phyloP scores from a whole-genome alignment of 2,888 invertebrate species.

The Platerodrilus igneus region DNA sequence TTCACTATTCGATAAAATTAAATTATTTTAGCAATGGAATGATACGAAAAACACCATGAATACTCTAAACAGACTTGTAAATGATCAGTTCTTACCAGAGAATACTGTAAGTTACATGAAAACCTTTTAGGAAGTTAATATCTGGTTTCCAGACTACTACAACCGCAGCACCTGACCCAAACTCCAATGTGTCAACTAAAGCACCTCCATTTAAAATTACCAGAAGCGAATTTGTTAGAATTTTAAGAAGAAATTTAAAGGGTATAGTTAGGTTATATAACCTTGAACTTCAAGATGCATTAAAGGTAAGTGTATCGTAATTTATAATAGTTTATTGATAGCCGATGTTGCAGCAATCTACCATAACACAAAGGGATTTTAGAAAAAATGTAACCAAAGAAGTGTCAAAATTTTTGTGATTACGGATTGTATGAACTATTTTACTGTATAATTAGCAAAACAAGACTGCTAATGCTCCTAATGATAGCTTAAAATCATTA shows the following conservation, averaged over 20 bases:
- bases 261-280: constrained; percentile 51
- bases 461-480: too few relatives aligned
- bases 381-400: constrained; percentile 40
- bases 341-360: constrained; percentile 39
- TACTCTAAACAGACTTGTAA: constrained; percentile 46
- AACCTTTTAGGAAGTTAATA: constrained; percentile 1
- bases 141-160: constrained; percentile 28
- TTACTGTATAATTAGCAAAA: too few relatives aligned
- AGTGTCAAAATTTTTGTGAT: constrained; percentile 42
- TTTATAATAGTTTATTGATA: constrained; percentile 9
- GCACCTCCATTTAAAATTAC: constrained; percentile 45
- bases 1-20: constrained; percentile 15
- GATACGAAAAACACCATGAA: constrained; percentile 50
- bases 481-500: too few relatives aligned
- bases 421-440: neutral
- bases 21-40: constrained; percentile 47
- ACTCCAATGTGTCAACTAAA: constrained; percentile 42
- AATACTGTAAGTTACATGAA: constrained; percentile 36
- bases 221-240: constrained; percentile 43
- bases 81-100: constrained; percentile 46
- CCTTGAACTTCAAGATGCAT: constrained; percentile 51
- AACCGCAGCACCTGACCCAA: constrained; percentile 34
- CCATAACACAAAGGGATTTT: constrained; percentile 29
- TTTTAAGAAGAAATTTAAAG: constrained; percentile 49
- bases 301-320: constrained; percentile 43